Evolutionary conservation across 2,888 invertebrate genomes (phyloP), one percentile per base, ranked within the genome.

Genomic region (Leuctra nigra): DNA sequence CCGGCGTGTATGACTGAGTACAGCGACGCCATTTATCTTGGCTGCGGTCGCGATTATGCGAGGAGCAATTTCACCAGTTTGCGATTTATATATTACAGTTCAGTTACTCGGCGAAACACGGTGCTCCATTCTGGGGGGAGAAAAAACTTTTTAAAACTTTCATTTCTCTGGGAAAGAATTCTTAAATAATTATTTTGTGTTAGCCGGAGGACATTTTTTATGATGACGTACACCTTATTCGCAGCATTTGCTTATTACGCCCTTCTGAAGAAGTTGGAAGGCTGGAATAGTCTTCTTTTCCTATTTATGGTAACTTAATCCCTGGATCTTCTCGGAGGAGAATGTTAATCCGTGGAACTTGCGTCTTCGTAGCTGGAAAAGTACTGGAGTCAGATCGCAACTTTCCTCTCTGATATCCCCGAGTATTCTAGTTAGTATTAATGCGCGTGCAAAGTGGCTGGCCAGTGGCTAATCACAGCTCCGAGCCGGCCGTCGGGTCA

Each of bases 11-110:
- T 50, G 50, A 50, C 35, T 50, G 50, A 50, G 33, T 50, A 35
- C 35, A 33, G 33, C 50, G 16, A 18, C 50, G 20, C 50, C 16
- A 50, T 50, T 50, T 50, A 50, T 50, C 50, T 50, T 50, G 50
- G n/a, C n/a, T 33, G 50, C 33, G 13, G 18, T 20, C 33, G 22
- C 50, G 50, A 50, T 50, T 50, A 50, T n/a, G n/a, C n/a, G n/a
- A n/a, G n/a, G n/a, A n/a, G n/a, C 33, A 33, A 50, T 35, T 35
- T 35, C 23, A 44, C 44, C 23, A 20, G 22, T 23, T 11, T 23
- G n/a, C 29, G 23, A 50, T 50, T 33, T 35, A 48, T 33, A 35
- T 20, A 50, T 33, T 50, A 16, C 35, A 22, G 33, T 50, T 20
- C 33, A 50, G 11, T 35, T 29, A 14, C 33, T 35, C 16, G 50